phyloP scores from a whole-genome alignment of 2,113 vertebrate genomes.

The Shinisaurus crocodilurus region DNA sequence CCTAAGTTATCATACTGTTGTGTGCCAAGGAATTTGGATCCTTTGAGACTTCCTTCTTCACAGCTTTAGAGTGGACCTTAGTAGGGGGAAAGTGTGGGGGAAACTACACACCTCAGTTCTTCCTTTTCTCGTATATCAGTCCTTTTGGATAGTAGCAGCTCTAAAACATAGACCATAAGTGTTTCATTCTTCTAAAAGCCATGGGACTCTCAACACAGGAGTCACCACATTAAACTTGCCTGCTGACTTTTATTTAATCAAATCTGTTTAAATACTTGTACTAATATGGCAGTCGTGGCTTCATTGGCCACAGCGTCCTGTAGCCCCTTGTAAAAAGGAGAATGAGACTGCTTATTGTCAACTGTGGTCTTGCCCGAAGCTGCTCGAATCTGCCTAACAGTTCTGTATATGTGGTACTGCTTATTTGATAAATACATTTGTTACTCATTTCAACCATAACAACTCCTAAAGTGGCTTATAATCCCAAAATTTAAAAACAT shows the following conservation, averaged over 20 bases:
- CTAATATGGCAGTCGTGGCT: neutral
- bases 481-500: neutral
- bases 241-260: neutral
- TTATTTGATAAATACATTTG: too few species aligned
- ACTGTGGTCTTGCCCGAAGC: neutral
- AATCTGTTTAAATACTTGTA: neutral
- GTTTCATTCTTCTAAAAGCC: too few species aligned
- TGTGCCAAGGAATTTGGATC: neutral
- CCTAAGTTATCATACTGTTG: neutral
- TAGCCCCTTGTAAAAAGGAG: neutral
- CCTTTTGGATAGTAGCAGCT: constrained; percentile 31
- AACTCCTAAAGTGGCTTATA: neutral
- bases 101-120: constrained; percentile 42
- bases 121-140: constrained; percentile 21
- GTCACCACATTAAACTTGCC: too few species aligned
- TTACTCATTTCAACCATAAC: too few species aligned
- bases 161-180: too few species aligned
- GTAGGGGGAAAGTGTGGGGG: constrained; percentile 6
- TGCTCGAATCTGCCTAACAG: neutral
- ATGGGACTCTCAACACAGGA: too few species aligned
- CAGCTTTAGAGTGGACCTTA: constrained; percentile 11
- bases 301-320: neutral
- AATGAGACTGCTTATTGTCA: neutral
- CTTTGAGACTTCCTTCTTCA: neutral
- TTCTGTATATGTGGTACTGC: neutral